Percentiles rank a stretch among this genome's conserved stretches.
These are phyloP conservation scores for Bombus turneri DNA, from an alignment of 1,140 invertebrate genomes.

Conservation along the genomic window DNA sequence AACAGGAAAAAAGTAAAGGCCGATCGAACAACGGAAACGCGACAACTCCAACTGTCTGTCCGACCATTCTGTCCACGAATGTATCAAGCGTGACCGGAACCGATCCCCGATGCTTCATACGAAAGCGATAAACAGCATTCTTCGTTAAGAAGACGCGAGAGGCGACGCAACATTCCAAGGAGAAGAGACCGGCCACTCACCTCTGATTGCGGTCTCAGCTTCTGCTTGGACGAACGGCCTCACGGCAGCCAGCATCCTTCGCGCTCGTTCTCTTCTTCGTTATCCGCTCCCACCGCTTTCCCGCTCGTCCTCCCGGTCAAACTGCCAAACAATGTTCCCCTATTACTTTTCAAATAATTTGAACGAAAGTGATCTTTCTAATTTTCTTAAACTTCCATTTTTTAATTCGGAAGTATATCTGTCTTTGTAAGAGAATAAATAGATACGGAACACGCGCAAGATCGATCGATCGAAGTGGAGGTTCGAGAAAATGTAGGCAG, in stretches of 20 bases:
- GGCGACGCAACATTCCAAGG: slow-evolving; percentile 60
- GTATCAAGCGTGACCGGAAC: background rate
- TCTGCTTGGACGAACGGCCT: slow-evolving; percentile 60
- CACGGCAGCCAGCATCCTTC: slow-evolving; percentile 57
- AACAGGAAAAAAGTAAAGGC: background rate
- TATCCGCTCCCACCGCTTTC: slow-evolving; percentile 24
- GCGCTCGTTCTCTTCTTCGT: slow-evolving; percentile 27
- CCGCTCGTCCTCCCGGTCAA: background rate
- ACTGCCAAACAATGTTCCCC: slow-evolving; percentile 22
- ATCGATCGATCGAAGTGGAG: too few species aligned
- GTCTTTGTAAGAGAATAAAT: background rate
- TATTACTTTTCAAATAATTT: slow-evolving; percentile 12
- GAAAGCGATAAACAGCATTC: slow-evolving; percentile 26
- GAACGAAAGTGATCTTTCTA: background rate
- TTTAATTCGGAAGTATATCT: too few species aligned
- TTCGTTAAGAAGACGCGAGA: slow-evolving; percentile 42
- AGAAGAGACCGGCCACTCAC: slow-evolving; percentile 69
- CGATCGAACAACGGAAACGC: background rate
- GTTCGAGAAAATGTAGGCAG: too few species aligned
- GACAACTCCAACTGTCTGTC: background rate
- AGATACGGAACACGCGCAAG: too few species aligned
- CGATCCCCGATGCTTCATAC: background rate
- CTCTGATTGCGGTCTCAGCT: slow-evolving; percentile 60
- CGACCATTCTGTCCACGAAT: background rate
- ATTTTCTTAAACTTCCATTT: background rate